These are phyloP conservation scores for Drosophila rufa DNA, from an alignment of 1,140 invertebrate genomes.

Conservation along the genomic window DNA sequence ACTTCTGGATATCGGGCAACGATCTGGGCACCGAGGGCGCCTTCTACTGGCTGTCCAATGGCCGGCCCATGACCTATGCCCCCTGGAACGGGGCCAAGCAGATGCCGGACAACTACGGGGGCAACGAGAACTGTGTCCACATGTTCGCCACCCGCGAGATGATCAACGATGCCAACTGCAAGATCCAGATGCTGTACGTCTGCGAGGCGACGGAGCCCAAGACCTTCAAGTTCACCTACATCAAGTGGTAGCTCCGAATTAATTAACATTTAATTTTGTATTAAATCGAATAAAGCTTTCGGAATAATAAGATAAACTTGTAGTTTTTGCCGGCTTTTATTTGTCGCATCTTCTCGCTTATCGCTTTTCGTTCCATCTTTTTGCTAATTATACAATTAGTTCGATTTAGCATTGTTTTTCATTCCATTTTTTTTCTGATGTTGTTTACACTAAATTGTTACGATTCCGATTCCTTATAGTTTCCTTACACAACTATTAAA, in stretches of 20 bases:
- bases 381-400: conserved; percentile 50
- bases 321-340: conserved; percentile 48
- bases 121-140: conserved; percentile 76
- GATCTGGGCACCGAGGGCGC: conserved; percentile 71
- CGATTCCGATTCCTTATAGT: conserved; percentile 53
- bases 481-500: conserved; percentile 61
- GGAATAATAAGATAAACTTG: background rate
- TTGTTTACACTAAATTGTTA: conserved; percentile 60
- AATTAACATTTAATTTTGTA: too few species aligned
- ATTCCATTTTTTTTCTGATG: conserved; percentile 4
- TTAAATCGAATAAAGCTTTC: too few species aligned
- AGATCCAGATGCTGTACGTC: conserved; percentile 70
- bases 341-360: conserved; percentile 64
- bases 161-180: conserved; percentile 75
- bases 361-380: conserved; percentile 40
- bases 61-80: conserved; percentile 64
- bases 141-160: conserved; percentile 69
- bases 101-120: conserved; percentile 75
- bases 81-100: conserved; percentile 68
- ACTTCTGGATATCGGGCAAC: conserved; percentile 73
- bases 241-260: conserved; percentile 50
- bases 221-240: conserved; percentile 72
- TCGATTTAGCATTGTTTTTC: conserved; percentile 36
- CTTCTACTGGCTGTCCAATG: conserved; percentile 71
- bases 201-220: conserved; percentile 73